phyloP scores from a whole-genome alignment of 2,888 invertebrate genomes.

The Automeris io region DNA sequence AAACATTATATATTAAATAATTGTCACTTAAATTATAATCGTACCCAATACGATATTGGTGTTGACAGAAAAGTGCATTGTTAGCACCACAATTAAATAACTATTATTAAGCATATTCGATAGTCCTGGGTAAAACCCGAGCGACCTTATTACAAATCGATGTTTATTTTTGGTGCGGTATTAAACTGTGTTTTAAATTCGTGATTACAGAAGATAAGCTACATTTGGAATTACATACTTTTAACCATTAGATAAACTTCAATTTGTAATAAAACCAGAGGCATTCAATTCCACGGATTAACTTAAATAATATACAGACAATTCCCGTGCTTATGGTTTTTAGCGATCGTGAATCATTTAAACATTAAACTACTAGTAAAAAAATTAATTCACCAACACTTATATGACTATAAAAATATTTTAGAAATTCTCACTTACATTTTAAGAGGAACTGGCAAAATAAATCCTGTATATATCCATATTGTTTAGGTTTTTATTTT shows the following conservation, averaged over 20 bases:
- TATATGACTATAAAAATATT: slow-evolving; percentile 72
- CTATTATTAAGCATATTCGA: too few relatives aligned
- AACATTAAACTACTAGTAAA: slow-evolving; percentile 45
- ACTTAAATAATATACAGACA: slow-evolving; percentile 4
- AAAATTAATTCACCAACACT: slow-evolving; percentile 72
- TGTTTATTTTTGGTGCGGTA: too few relatives aligned
- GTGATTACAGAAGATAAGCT: too few relatives aligned
- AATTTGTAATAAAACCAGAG: not conserved
- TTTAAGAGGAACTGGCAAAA: slow-evolving; percentile 76
- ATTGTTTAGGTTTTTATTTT: slow-evolving; percentile 14
- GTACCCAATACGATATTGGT: slow-evolving; percentile 40
- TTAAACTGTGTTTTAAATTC: too few relatives aligned
- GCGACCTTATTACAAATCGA: too few relatives aligned
- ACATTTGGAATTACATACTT: too few relatives aligned
- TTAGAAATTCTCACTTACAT: slow-evolving; percentile 75
- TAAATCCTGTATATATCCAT: slow-evolving; percentile 65
- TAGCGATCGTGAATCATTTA: slow-evolving; percentile 59
- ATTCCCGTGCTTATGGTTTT: slow-evolving; percentile 13
- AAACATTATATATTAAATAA: not conserved
- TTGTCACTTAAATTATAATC: slow-evolving; percentile 51
- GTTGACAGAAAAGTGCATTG: slow-evolving; percentile 52
- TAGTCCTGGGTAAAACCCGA: too few relatives aligned
- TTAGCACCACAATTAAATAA: too few relatives aligned
- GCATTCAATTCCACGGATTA: not conserved
- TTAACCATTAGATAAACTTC: too few relatives aligned